Percentiles rank a stretch among this genome's conserved stretches.
Conservation (phyloP, 2,888 invertebrate genomes). For the Lordiphosa andalusiaca region DNA sequence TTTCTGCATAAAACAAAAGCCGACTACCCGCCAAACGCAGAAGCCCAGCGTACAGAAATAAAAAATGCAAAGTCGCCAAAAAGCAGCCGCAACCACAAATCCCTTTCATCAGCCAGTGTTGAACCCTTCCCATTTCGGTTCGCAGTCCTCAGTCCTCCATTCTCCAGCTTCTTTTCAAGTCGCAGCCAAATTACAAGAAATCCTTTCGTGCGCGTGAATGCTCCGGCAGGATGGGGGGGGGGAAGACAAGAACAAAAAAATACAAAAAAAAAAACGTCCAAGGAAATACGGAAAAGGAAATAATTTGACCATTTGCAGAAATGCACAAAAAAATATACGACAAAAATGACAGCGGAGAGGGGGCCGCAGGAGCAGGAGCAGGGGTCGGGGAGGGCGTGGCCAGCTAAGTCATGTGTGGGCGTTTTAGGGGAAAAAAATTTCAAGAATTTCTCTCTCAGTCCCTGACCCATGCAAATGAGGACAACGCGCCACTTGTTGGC, state of each 20-base stretch:
- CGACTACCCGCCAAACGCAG: constrained; percentile 60
- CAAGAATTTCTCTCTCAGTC: constrained; percentile 46
- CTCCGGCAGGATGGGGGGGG: constrained; percentile 39
- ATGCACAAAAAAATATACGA: constrained; percentile 1
- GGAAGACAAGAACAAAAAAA: too few species aligned
- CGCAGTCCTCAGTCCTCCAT: constrained; percentile 17
- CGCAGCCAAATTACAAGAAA: constrained; percentile 77
- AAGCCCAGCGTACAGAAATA: constrained; percentile 41
- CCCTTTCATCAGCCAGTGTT: constrained; percentile 62
- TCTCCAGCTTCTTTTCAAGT: constrained; percentile 63
- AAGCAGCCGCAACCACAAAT: constrained; percentile 61
- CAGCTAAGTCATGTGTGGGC: constrained; percentile 58
- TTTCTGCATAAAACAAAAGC: constrained; percentile 66
- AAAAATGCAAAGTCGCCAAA: constrained; percentile 76
- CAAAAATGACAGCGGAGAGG: neutral
- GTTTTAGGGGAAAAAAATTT: constrained; percentile 34
- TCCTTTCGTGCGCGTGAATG: constrained; percentile 78
- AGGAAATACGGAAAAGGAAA: constrained; percentile 56
- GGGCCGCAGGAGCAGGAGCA: neutral
- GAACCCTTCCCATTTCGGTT: constrained; percentile 49
- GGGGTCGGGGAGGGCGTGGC: constrained; percentile 22
- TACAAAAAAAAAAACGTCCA: constrained; percentile 4
- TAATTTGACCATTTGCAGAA: constrained; percentile 60
- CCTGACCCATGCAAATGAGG: constrained; percentile 61
- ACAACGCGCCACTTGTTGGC: constrained; percentile 68